Conservation (phyloP, 2,797 vertebrate species). For the Acomys russatus region DNA sequence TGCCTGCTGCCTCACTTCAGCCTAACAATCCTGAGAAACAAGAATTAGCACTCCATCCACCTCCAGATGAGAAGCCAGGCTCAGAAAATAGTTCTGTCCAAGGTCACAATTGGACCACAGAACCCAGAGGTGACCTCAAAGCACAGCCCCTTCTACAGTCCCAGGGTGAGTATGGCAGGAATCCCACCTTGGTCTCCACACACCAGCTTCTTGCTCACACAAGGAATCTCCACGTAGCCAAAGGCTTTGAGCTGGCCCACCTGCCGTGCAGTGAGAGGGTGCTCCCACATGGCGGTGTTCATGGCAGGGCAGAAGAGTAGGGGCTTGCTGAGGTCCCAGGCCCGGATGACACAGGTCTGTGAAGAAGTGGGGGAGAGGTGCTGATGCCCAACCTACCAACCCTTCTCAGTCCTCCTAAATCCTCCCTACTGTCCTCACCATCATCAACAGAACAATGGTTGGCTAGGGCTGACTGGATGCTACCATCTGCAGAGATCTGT, state of each 20-base stretch:
- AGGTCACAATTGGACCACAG: background rate
- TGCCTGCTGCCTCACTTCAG: background rate
- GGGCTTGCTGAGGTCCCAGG: slow-evolving; percentile 95
- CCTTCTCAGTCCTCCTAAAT: background rate
- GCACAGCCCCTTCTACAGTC: background rate
- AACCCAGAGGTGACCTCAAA: background rate
- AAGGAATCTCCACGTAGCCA: slow-evolving; percentile 96
- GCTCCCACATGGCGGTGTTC: slow-evolving; percentile 99
- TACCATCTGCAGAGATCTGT: background rate
- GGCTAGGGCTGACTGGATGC: background rate
- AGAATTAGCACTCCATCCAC: background rate
- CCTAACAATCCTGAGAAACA: background rate
- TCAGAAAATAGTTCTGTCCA: background rate
- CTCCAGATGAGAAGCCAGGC: slow-evolving; percentile 36
- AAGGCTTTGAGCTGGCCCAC: slow-evolving; percentile 92
- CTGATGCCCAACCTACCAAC: background rate
- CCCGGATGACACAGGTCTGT: slow-evolving; percentile 96
- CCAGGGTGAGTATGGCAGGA: background rate
- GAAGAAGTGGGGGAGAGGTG: slow-evolving; percentile 36
- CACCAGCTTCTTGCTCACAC: slow-evolving; percentile 94
- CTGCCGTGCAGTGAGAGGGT: slow-evolving; percentile 95
- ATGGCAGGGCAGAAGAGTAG: slow-evolving; percentile 98
- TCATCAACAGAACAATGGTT: background rate
- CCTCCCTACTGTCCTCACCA: background rate
- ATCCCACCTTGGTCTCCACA: slow-evolving; percentile 97